Evolutionary conservation across 1,140 invertebrate genomes (phyloP), one percentile per base, ranked within the genome.

Genomic region (Aphelinus atriplicis): DNA sequence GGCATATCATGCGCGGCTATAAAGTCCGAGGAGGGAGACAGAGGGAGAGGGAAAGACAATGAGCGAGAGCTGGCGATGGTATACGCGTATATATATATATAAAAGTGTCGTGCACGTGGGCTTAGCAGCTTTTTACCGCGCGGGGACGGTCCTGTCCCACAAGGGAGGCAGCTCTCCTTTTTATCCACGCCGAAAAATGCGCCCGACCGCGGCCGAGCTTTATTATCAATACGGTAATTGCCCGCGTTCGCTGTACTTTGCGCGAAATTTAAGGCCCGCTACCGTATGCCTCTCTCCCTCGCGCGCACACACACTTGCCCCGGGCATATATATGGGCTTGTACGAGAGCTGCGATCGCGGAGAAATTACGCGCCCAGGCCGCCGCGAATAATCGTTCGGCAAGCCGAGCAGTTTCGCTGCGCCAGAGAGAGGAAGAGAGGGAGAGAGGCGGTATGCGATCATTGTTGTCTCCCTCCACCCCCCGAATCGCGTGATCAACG

Each of bases 161-260:
- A 69, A 60, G 55, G 56, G n/a, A 50, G 26, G 61, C 26, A 48
- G 58, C 1, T 58, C 63, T n/a, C 46, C 68, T 71, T 76, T 71
- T 76, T 67, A 71, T 71, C 68, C 68, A 61, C 63, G 74, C 74
- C 74, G 69, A 76, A 76, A 76, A 76, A 72, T 76, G 74, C 48
- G 2, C 42, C 7, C 50, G 43, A 42, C 43, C 26, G 51, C 53
- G n/a, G 43, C 4, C 42, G 48, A 3, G 50, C 62, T 76, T 76
- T 76, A 71, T 76, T 76, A 76, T 76, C 69, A 72, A 71, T 75
- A 75, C 68, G 68, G 74, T 76, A 76, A 76, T 76, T 76, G 74
- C 45, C 56, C 1, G n/a, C 6, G 48, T 55, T 57, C 45, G 65
- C 7, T 65, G 56, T 73, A 73, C 67, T 76, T 76, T 61, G 66